Evolutionary conservation across 2,888 invertebrate genomes (phyloP), one percentile per base, ranked within the genome.

Genomic region (Eupeodes luniger): DNA sequence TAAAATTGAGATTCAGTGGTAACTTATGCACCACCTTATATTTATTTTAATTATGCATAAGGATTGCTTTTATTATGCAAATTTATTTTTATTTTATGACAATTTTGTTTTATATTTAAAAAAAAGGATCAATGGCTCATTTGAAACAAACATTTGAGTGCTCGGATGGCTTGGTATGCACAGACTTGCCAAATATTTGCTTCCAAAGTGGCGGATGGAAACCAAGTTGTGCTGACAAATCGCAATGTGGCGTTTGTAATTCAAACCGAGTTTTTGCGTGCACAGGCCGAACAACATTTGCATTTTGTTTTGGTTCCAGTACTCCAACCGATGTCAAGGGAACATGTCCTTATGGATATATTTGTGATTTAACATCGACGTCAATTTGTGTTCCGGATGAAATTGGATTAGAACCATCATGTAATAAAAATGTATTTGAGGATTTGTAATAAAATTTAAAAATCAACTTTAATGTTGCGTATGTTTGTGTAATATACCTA

Each of bases 211-310:
- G 90, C 57, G 90, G 90, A 11, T 85, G 70, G 64, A 85, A 81
- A 12, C 90, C 91, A 0, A 93, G 92, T 62, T 93, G 93, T 83
- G 91, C 91, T n/a, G 92, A 93, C 72, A 90, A 90, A 14, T 91
- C 91, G 57, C 91, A 90, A 78, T 93, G 93, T 84, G 91, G 91
- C 0, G 80, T 84, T 4, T 93, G 93, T 81, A 91, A 91, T 81
- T 79, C 62, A 14, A 91, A 91, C 47, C 89, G 91, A n/a, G 90
- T 90, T 0, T 93, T 93, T 70, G 92, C 93, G 7, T 93, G 93
- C 64, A 92, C 91, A 36, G 90, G 92, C 2, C 90, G 91, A 12
- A 90, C 85, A 12, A 92, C 92, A 3, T 93, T 93, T 85, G 90
- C 91, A 4, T 91, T 93, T 64, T 93, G 93, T 72, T 93, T 92